Base-by-base conservation (phyloP, 2,888 invertebrate genomes). In the Nomada fucata region DNA sequence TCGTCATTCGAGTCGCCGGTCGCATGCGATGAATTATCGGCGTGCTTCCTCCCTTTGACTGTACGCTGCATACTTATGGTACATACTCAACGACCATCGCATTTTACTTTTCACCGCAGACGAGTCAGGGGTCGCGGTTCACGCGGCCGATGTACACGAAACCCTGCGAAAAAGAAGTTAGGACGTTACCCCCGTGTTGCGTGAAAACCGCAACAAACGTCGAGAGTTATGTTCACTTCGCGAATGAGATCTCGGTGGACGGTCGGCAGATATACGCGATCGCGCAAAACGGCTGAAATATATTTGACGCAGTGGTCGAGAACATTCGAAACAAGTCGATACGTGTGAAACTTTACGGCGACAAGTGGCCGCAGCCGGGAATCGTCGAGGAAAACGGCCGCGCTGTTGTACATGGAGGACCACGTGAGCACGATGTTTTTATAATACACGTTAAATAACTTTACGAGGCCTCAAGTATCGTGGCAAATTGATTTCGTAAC, bases 361-460 rank as follows among this genome's bases (percentile, higher is more conserved):
- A 4, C 59, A 29, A 13, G 2, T 47, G 63, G 52, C 15, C n/a
- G 36, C 36, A 15, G 44, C 13, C 10, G 50, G 63, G 13, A 29
- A 64, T 11, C 53, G 47, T 26, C 65, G 69, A 61, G 65, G 80
- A 68, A 50, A 36, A 55, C 59, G 42, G 53, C 52, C 11, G 23
- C n/a, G 15, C 42, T 18, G 57, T 15, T 26, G 68, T 61, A 20
- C 44, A 70, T 68, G 80, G 63, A 63, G 65, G 59, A 61, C 47
- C 79, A 82, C 85, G 83, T 72, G 76, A 82, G 81, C 85, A 70
- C 44, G 82, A 67, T 89, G 89, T 88, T 90, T 90, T 91, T 89
- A 89, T 90, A 91, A 90, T 91, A 86, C 87, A 86, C 88, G 88
- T 89, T 90, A 90, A 90, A 88, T 88, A 89, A 88, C 68, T 91